Conservation (phyloP, 2,113 vertebrate species). For the Macrotis lagotis region DNA sequence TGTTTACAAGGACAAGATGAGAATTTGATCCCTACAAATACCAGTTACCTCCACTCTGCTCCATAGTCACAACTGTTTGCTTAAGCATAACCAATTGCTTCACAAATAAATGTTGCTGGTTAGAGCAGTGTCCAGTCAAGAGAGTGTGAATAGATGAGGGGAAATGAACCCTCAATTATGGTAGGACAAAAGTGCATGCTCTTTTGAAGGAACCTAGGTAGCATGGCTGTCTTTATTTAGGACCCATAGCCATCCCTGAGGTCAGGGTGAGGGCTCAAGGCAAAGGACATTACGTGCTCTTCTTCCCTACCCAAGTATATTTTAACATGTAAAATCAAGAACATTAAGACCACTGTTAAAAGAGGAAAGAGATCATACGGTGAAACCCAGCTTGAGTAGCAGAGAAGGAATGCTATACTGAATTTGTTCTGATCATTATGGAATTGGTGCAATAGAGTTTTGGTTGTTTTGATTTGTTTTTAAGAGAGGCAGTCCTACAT, state of each 20-base stretch:
- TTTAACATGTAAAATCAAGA: background rate
- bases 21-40: background rate
- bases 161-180: background rate
- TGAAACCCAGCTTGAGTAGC: background rate
- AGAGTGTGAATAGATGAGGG: background rate
- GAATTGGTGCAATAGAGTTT: background rate
- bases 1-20: slow-evolving; percentile 22
- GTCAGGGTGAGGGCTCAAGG: background rate
- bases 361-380: background rate
- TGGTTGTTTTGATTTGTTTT: background rate
- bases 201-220: background rate
- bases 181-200: background rate
- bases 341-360: background rate
- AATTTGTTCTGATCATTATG: background rate
- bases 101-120: background rate
- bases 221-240: background rate
- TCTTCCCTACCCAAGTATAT: background rate
- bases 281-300: background rate
- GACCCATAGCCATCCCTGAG: background rate
- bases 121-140: background rate
- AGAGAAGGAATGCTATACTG: background rate
- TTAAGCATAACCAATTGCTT: background rate
- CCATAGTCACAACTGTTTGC: slow-evolving; percentile 12
- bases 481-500: background rate
- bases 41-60: background rate